Evolutionary conservation across 2,797 vertebrate species (phyloP), one percentile per base, ranked within the genome.

Genomic region (Cuniculus paca): DNA sequence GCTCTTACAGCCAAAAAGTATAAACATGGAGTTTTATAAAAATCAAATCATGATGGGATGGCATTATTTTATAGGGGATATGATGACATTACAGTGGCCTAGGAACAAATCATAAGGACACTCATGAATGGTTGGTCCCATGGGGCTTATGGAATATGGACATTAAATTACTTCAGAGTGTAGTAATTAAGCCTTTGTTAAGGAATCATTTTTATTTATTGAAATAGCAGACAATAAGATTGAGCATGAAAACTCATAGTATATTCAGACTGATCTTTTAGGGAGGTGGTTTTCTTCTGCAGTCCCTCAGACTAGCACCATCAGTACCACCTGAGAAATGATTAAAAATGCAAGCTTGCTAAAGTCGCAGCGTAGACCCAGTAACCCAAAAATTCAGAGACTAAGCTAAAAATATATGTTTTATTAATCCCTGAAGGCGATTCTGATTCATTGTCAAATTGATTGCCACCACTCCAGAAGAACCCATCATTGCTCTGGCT

Each of bases 111-210:
- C 36, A 77, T 31, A 94, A 81, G 31, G 11, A 10, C n/a, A 26
- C 42, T 78, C n/a, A 58, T 34, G 11, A 7, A 58, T 72, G 0
- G 1, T 9, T 79, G 8, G 24, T 94, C 42, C 65, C 34, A 52
- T 34, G 39, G 58, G 36, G 16, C n/a, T 3, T 10, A 2, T 31
- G 88, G 34, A 45, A 74, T 17, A 79, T 8, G 17, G 31, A 88
- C 42, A 84, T 58, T 89, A 96, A 91, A 96, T 65, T 48, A 87
- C 31, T 45, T 94, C 93, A 93, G 14, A 93, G 34, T 74, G 94
- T 22, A 88, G 34, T 72, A 78, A 89, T 34, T 91, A 16, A 82
- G n/a, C 79, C 68, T 65, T 90, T 60, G 36, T 77, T 82, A 75
- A 68, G 68, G 70, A 90, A 36, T 8, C 50, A 13, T 75, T 88